Percentiles rank a stretch among this genome's conserved stretches.
phyloP scores from a whole-genome alignment of 2,888 invertebrate genomes.

The Aphrophora alni region DNA sequence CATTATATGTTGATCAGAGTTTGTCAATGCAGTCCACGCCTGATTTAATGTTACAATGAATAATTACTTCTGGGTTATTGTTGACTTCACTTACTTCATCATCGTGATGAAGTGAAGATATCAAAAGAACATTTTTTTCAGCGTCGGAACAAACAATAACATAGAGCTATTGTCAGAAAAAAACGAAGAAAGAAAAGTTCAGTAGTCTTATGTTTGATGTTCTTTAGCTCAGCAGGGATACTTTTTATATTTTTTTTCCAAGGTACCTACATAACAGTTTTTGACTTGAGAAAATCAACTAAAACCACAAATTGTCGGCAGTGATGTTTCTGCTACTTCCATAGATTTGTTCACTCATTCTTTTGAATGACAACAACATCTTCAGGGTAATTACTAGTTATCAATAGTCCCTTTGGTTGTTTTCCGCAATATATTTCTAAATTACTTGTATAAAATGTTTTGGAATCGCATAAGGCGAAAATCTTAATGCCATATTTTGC shows the following conservation, averaged over 20 bases:
- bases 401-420: slow-evolving; percentile 33
- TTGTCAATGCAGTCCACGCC: slow-evolving; percentile 40
- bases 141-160: slow-evolving; percentile 31
- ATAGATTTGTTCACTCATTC: neutral
- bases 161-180: slow-evolving; percentile 24
- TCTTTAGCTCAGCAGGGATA: slow-evolving; percentile 30
- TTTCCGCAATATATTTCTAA: slow-evolving; percentile 2
- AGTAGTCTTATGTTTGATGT: slow-evolving; percentile 17
- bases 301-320: slow-evolving; percentile 47
- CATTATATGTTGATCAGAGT: slow-evolving; percentile 39
- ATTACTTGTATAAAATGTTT: slow-evolving; percentile 20
- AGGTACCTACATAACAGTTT: slow-evolving; percentile 45
- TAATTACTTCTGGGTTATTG: slow-evolving; percentile 42
- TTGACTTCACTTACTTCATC: slow-evolving; percentile 32
- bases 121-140: slow-evolving; percentile 32
- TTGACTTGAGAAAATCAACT: slow-evolving; percentile 37
- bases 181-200: slow-evolving; percentile 33
- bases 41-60: slow-evolving; percentile 38
- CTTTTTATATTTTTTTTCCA: slow-evolving; percentile 21
- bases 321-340: slow-evolving; percentile 48
- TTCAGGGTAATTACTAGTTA: slow-evolving; percentile 26
- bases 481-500: slow-evolving; percentile 53
- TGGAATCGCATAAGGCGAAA: slow-evolving; percentile 47
- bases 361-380: slow-evolving; percentile 36
- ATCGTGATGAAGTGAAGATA: slow-evolving; percentile 33